Evolutionary conservation across 2,797 vertebrate species (phyloP), one percentile per base, ranked within the genome.

Genomic region (Onychomys torridus): DNA sequence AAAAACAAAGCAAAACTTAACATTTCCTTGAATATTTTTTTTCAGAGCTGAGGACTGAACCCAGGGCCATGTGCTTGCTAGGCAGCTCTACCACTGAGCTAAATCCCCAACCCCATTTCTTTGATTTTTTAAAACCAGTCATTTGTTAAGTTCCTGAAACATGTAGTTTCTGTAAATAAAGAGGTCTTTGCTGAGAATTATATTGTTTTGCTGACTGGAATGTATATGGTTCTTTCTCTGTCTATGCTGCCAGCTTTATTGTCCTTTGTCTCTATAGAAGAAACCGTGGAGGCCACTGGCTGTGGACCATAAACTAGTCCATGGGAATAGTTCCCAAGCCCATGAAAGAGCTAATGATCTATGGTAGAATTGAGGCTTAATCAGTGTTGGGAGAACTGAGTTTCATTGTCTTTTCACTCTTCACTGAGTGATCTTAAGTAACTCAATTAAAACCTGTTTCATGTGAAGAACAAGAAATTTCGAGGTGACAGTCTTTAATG

Each of bases 101-200:
- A n/a, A n/a, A n/a, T n/a, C n/a, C n/a, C n/a, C n/a, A n/a, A n/a
- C n/a, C n/a, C n/a, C n/a, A n/a, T n/a, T 34, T 1, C 85, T 94
- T 94, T 92, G 19, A 57, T 78, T 97, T 73, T 96, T 37, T 92
- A 63, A 93, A 91, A 91, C 14, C 40, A 90, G 34, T 76, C 76
- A 88, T 90, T 97, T 90, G 78, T 25, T 93, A 81, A 90, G n/a
- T 89, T 92, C 55, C 34, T 76, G 92, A 97, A 95, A 96, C n/a
- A 93, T 14, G 16, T 16, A 91, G 43, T 83, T 94, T 89, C 5
- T 57, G 34, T 79, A 90, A 94, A 59, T 40, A 27, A 89, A 93
- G 43, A 77, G 27, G 55, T 78, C 79, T 93, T 4, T 73, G 40
- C 6, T 65, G 89, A 94, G 86, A 95, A 79, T 55, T 79, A 27